These are phyloP conservation scores for Mythimna impura DNA, from an alignment of 2,888 invertebrate species.

Conservation along the genomic window DNA sequence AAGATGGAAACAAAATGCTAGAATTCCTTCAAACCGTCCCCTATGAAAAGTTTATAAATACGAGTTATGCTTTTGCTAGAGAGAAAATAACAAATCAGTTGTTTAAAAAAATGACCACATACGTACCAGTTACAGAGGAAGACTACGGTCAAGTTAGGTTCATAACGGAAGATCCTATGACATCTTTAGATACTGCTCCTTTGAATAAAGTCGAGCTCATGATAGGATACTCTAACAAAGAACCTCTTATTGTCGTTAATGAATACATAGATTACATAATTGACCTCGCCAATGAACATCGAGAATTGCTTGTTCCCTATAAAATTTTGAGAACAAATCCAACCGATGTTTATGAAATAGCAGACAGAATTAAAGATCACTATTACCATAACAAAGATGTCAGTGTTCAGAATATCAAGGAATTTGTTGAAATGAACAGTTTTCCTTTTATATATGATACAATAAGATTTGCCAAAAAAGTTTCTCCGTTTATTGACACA, in stretches of 20 bases:
- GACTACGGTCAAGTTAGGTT: constrained; percentile 42
- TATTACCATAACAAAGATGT: constrained; percentile 30
- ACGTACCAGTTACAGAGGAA: constrained; percentile 38
- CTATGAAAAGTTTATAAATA: constrained; percentile 32
- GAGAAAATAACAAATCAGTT: constrained; percentile 16
- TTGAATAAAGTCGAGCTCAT: constrained; percentile 39
- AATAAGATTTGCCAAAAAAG: constrained; percentile 17
- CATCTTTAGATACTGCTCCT: not conserved
- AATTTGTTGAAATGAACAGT: constrained; percentile 26
- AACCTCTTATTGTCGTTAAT: constrained; percentile 17
- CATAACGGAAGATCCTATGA: not conserved
- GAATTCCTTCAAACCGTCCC: constrained; percentile 33
- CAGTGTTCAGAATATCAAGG: constrained; percentile 8
- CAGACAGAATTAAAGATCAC: not conserved
- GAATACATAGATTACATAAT: not conserved
- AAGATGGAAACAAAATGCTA: constrained; percentile 27
- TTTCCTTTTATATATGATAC: constrained; percentile 1
- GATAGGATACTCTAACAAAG: constrained; percentile 27
- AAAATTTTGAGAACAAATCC: constrained; percentile 7
- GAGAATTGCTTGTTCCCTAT: constrained; percentile 19
- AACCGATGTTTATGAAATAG: not conserved
- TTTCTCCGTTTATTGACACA: constrained; percentile 52
- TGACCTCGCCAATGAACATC: not conserved
- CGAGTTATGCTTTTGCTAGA: constrained; percentile 15
- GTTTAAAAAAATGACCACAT: constrained; percentile 35